phyloP scores from a whole-genome alignment of 2,797 vertebrate species.

The Masticophis lateralis region DNA sequence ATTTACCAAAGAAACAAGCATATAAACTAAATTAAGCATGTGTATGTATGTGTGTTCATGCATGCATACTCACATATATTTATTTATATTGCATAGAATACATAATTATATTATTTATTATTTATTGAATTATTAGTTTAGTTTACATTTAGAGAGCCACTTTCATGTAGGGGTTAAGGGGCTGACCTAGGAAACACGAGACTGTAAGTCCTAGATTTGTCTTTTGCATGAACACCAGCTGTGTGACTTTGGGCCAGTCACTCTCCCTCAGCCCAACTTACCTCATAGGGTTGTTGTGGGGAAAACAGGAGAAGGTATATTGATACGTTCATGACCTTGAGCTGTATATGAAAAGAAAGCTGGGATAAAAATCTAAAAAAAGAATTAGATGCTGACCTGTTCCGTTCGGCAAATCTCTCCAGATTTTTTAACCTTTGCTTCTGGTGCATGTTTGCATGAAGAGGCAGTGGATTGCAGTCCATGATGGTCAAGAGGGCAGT shows the following conservation, averaged over 20 bases:
- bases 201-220: neutral
- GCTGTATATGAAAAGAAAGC: neutral
- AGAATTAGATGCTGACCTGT: conserved; percentile 77
- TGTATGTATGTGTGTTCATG: too few relatives aligned
- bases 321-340: neutral
- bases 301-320: neutral
- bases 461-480: conserved; percentile 81
- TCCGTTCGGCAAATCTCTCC: conserved; percentile 88
- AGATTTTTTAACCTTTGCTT: conserved; percentile 96
- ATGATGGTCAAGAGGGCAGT: conserved; percentile 86
- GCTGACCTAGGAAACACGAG: neutral
- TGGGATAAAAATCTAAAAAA: neutral
- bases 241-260: neutral
- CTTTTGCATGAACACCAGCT: neutral
- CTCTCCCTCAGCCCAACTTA: neutral
- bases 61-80: too few relatives aligned
- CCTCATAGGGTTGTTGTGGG: neutral
- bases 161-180: neutral
- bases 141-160: neutral
- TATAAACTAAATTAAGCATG: neutral
- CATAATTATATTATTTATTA: neutral
- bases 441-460: conserved; percentile 99
- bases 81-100: neutral
- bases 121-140: neutral
- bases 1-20: neutral